A percentile compares a stretch with the other conserved stretches of the same genome.
Evolutionary conservation across 2,113 vertebrate species (phyloP).

Genomic region (Leucoraja erinaceus): DNA sequence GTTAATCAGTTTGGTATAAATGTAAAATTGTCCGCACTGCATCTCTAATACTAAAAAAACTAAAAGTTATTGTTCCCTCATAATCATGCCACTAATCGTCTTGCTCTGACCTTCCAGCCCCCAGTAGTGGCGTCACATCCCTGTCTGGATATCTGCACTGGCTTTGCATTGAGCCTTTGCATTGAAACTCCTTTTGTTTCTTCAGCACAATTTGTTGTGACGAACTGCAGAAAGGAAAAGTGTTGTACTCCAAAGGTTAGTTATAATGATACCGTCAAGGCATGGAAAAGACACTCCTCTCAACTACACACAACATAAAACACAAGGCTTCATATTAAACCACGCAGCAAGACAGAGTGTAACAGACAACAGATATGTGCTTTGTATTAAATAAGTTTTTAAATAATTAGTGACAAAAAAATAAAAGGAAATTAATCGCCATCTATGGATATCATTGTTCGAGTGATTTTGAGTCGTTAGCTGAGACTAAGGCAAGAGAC

Average conservation of each 20-base stretch:
- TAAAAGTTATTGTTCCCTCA: no score
- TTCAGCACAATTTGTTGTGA: neutral
- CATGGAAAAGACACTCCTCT: neutral
- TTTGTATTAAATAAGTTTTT: neutral
- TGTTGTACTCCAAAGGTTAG: neutral
- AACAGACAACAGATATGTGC: neutral
- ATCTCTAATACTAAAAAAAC: no score
- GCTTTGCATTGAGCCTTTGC: neutral
- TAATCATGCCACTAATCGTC: no score
- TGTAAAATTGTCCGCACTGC: no score
- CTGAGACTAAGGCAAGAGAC: neutral
- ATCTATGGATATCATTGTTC: neutral
- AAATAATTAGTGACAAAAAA: slow-evolving; percentile 11
- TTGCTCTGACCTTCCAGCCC: neutral
- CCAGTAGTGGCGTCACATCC: neutral
- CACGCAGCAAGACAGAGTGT: neutral
- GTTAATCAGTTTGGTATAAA: no score
- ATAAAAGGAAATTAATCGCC: slow-evolving; percentile 7
- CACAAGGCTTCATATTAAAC: neutral
- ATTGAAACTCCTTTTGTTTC: neutral
- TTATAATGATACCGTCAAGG: neutral
- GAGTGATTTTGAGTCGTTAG: neutral
- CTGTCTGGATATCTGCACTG: neutral
- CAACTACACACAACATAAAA: neutral
- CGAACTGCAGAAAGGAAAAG: neutral